Conservation (phyloP, 2,113 vertebrate genomes). For the Dasyprocta punctata region DNA sequence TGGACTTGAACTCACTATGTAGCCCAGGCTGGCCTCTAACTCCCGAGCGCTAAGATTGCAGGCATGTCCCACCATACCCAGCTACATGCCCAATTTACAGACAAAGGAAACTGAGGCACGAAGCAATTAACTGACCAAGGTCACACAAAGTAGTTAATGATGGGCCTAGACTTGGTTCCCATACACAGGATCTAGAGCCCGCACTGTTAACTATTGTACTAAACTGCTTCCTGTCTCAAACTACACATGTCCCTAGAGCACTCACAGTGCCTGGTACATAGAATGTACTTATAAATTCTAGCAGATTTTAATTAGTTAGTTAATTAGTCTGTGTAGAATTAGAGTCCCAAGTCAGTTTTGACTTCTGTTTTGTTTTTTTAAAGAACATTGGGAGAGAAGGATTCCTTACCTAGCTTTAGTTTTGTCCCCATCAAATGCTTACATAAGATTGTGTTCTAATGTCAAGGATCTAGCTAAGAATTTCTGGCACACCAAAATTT, state of each 20-base stretch:
- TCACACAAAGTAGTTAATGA: neutral
- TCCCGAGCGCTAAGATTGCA: neutral
- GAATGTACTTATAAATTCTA: neutral
- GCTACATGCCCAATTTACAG: neutral
- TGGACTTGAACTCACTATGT: neutral
- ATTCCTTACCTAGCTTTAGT: slow-evolving; percentile 42
- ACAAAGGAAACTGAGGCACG: slow-evolving; percentile 44
- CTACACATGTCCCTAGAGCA: neutral
- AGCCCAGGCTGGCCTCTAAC: neutral
- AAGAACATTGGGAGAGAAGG: neutral
- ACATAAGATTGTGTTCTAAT: slow-evolving; percentile 39
- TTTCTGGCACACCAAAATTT: slow-evolving; percentile 50
- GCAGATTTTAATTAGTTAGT: neutral
- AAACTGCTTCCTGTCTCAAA: slow-evolving; percentile 5
- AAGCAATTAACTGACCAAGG: neutral
- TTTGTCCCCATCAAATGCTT: neutral
- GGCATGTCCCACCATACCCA: neutral
- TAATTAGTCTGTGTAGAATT: neutral
- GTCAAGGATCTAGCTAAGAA: neutral
- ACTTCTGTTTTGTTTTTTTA: neutral
- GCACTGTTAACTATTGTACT: neutral
- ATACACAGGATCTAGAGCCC: neutral
- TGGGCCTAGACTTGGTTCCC: neutral
- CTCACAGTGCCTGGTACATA: neutral
- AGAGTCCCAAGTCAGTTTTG: neutral